These are phyloP conservation scores for Strigops habroptila DNA, from an alignment of 2,113 vertebrate genomes.

Conservation along the genomic window DNA sequence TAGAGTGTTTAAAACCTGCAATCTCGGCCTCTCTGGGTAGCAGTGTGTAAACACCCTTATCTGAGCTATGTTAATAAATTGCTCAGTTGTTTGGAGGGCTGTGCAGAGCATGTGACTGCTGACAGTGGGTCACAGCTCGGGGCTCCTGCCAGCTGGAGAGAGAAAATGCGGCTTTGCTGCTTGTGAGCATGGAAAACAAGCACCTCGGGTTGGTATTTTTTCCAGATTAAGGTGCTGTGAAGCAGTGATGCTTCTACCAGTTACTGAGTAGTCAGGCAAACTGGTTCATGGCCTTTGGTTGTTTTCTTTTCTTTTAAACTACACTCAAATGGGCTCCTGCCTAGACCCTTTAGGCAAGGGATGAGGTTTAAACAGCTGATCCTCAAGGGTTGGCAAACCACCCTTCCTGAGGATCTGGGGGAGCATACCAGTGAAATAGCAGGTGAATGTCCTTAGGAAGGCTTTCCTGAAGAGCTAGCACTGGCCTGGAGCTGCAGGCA, in stretches of 20 bases:
- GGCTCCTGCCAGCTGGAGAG: slow-evolving; percentile 11
- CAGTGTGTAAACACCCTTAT: slow-evolving; percentile 25
- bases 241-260: neutral
- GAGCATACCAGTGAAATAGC: neutral
- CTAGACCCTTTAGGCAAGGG: neutral
- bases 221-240: neutral
- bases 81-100: slow-evolving; percentile 25
- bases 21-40: neutral
- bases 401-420: neutral
- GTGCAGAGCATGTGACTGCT: slow-evolving; percentile 31
- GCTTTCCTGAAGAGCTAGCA: neutral
- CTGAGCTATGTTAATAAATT: slow-evolving; percentile 23
- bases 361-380: neutral
- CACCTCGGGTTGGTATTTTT: neutral
- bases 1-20: neutral
- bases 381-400: neutral
- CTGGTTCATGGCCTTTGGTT: neutral
- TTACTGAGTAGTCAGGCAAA: neutral
- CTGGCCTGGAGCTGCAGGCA: neutral
- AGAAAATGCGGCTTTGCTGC: neutral
- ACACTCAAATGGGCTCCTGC: neutral
- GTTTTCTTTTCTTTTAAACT: neutral
- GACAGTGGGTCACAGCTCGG: slow-evolving; percentile 14
- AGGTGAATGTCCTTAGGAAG: neutral
- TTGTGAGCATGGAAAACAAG: neutral